phyloP scores from a whole-genome alignment of 2,797 vertebrate species.

The Luscinia megarhynchos region DNA sequence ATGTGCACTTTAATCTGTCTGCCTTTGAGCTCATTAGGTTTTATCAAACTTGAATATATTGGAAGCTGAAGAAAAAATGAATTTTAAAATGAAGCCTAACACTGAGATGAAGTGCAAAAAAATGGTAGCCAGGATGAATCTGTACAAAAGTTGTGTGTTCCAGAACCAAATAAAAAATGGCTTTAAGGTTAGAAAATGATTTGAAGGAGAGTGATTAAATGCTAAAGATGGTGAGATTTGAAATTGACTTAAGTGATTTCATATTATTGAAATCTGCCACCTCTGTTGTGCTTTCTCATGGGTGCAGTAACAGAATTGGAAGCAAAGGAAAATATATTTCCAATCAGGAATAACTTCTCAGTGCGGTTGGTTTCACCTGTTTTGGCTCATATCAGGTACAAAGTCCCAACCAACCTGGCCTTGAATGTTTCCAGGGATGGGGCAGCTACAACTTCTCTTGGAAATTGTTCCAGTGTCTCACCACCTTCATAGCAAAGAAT shows the following conservation, averaged over 20 bases:
- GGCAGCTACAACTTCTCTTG: neutral
- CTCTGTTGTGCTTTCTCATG: neutral
- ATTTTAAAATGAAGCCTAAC: neutral
- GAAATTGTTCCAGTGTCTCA: neutral
- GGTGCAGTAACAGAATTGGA: neutral
- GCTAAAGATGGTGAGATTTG: neutral
- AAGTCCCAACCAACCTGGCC: too few relatives aligned
- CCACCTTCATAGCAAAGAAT: neutral
- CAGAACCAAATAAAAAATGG: neutral
- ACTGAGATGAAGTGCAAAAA: neutral
- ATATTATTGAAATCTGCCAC: neutral
- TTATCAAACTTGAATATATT: constrained; percentile 38
- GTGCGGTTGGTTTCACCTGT: neutral
- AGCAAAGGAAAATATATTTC: neutral
- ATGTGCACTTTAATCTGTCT: constrained; percentile 33
- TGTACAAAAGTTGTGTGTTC: neutral
- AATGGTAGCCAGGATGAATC: neutral
- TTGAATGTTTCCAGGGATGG: neutral
- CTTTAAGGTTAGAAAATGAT: neutral
- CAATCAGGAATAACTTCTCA: neutral
- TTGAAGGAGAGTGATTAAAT: neutral
- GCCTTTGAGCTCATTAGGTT: constrained; percentile 43
- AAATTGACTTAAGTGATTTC: neutral
- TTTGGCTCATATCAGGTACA: neutral
- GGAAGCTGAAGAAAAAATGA: neutral